Evolutionary conservation across 1,140 invertebrate species (phyloP).

Genomic region (Drosophila bocki): DNA sequence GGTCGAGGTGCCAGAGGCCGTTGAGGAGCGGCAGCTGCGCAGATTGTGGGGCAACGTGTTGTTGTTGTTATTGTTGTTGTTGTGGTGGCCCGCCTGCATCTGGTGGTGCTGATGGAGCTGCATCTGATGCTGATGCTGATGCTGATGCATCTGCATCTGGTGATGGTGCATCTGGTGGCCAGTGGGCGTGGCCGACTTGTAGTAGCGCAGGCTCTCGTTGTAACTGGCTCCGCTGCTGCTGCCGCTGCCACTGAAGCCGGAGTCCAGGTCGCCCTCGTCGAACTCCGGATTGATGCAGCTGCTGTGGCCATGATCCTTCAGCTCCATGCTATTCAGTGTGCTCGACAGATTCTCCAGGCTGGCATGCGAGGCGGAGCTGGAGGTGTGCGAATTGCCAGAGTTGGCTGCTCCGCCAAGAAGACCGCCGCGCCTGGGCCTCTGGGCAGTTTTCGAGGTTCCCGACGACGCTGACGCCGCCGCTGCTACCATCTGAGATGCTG

Average conservation of each 20-base stretch:
- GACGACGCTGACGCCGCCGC: conserved; percentile 75
- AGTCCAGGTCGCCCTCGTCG: conserved; percentile 90
- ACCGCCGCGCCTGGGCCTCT: conserved; percentile 67
- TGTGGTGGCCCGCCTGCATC: conserved; percentile 13
- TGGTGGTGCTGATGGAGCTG: conserved; percentile 25
- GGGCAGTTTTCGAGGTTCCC: conserved; percentile 74
- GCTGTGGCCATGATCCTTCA: conserved; percentile 88
- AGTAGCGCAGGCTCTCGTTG: conserved; percentile 88
- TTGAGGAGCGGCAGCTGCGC: conserved; percentile 77
- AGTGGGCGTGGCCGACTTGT: conserved; percentile 76
- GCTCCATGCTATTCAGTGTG: conserved; percentile 86
- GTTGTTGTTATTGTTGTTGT: conserved; percentile 60
- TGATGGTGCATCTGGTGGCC: conserved; percentile 44
- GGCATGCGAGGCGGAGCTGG: conserved; percentile 70
- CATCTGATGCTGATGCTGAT: conserved; percentile 33
- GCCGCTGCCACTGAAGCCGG: conserved; percentile 91
- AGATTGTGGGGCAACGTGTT: conserved; percentile 75
- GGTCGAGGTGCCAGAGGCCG: conserved; percentile 77
- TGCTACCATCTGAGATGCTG: conserved; percentile 32
- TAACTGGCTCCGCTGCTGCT: conserved; percentile 91
- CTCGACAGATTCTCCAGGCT: conserved; percentile 88
- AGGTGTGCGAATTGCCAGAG: conserved; percentile 45
- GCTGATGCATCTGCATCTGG: conserved; percentile 22
- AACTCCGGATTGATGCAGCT: conserved; percentile 88
- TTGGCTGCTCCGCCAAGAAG: conserved; percentile 67